These are phyloP conservation scores for Apis cerana DNA, from an alignment of 1,140 invertebrate species.

Conservation along the genomic window DNA sequence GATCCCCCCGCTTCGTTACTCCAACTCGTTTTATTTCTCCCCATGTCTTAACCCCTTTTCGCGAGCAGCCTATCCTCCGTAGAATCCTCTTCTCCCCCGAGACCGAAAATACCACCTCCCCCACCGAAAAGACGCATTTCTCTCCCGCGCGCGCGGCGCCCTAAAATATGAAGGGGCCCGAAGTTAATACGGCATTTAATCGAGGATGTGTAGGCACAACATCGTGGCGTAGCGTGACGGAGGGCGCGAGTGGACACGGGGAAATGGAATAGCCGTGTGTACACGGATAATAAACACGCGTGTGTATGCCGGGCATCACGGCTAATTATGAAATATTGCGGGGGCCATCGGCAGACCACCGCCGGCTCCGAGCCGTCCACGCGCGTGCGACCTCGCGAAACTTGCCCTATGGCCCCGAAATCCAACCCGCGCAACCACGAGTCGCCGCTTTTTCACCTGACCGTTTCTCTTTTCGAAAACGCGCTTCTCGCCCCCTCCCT, in stretches of 20 bases:
- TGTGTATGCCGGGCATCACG: slow-evolving; percentile 64
- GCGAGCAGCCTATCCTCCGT: slow-evolving; percentile 54
- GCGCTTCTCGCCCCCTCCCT: not conserved
- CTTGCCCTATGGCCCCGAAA: slow-evolving; percentile 27
- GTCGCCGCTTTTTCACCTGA: slow-evolving; percentile 17
- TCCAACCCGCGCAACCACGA: slow-evolving; percentile 17
- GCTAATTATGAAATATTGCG: slow-evolving; percentile 77
- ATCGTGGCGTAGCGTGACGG: slow-evolving; percentile 68
- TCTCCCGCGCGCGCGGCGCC: slow-evolving; percentile 10
- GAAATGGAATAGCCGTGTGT: not conserved
- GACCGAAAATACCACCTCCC: not conserved
- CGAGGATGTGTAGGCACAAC: slow-evolving; percentile 75
- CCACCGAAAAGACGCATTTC: not conserved
- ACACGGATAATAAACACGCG: slow-evolving; percentile 16
- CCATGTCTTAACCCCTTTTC: slow-evolving; percentile 66
- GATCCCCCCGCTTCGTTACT: slow-evolving; percentile 27
- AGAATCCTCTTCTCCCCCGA: slow-evolving; percentile 30
- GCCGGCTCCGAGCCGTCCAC: slow-evolving; percentile 6
- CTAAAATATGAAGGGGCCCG: slow-evolving; percentile 72
- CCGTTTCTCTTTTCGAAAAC: not conserved
- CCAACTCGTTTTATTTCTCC: slow-evolving; percentile 62
- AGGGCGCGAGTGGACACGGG: slow-evolving; percentile 51
- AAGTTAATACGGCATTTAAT: slow-evolving; percentile 76
- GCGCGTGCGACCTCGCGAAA: slow-evolving; percentile 45
- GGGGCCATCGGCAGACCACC: slow-evolving; percentile 71